These are phyloP conservation scores for Rhyacophila evoluta DNA, from an alignment of 2,888 invertebrate species.

Conservation along the genomic window DNA sequence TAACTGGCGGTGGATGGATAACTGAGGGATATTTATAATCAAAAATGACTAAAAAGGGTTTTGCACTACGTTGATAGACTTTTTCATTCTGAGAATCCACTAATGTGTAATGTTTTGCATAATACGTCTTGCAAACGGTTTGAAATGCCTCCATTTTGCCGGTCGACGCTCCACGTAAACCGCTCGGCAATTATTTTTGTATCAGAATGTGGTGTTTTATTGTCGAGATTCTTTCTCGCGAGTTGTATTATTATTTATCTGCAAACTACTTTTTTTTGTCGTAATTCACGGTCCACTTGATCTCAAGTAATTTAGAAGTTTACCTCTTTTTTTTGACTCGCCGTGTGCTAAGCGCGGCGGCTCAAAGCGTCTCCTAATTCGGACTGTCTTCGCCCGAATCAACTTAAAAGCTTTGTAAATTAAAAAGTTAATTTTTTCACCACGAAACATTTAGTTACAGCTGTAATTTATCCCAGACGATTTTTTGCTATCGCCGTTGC, in stretches of 20 bases:
- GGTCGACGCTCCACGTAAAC: constrained; percentile 32
- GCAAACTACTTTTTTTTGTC: constrained; percentile 20
- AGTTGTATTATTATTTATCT: constrained; percentile 12
- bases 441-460: background rate
- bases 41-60: no score
- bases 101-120: no score
- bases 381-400: background rate
- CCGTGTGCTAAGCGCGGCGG: background rate
- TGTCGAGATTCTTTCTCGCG: constrained; percentile 17
- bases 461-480: background rate
- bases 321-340: background rate
- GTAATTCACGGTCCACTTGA: constrained; percentile 41
- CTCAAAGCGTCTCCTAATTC: constrained; percentile 14
- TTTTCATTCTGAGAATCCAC: no score
- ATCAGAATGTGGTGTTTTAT: constrained; percentile 42
- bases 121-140: background rate
- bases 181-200: constrained; percentile 39
- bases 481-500: background rate
- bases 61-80: no score
- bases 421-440: background rate
- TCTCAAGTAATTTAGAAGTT: constrained; percentile 22
- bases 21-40: no score
- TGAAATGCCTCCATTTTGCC: background rate
- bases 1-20: no score
- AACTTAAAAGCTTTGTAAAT: background rate